Base-by-base conservation (phyloP, 2,888 invertebrate genomes). In the Diarsia mendica region DNA sequence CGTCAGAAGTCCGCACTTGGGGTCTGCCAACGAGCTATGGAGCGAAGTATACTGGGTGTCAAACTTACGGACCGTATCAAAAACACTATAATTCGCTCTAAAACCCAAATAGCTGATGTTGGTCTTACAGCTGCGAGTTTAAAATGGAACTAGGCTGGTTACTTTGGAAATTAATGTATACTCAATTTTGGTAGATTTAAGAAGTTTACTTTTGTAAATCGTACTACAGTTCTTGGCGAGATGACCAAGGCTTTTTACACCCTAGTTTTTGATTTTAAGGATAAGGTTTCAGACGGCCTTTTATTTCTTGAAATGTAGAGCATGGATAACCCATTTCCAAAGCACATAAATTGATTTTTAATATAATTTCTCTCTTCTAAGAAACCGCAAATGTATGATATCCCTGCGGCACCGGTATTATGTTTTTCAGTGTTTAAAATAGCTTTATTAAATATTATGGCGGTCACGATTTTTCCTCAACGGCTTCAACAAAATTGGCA, bases 401-500 rank as follows among this genome's bases (percentile, higher is more conserved):
- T 46, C n/a, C 33, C 6, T 20, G 13, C 9, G 53, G 18, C 23
- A 10, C 23, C 23, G 60, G 44, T 20, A 23, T 67, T 63, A 71
- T 53, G 51, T 49, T 11, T 13, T 67, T 11, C 61, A 28, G 28
- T 33, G 60, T 51, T 55, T 60, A 79, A 82, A 72, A 79, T 72
- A 67, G 48, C 33, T 77, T 78, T 58, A 79, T 48, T 53, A 23
- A 33, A 79, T 68, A 73, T 55, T 69, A 69, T 84, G 33, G n/a
- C 58, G 15, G 58, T 75, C 81, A 84, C 81, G 81, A 61, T 60
- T 80, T 83, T 70, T 70, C 68, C 53, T 69, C 58, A 65, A 72
- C 58, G 11, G 46, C 55, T 61, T n/a, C 51, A 28, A 79, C 15
- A 66, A 69, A 83, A 80, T 72, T 67, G 46, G 10, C 51, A 73